Evolutionary conservation across 1,140 invertebrate species (phyloP).

Genomic region (Drosophila pachea): DNA sequence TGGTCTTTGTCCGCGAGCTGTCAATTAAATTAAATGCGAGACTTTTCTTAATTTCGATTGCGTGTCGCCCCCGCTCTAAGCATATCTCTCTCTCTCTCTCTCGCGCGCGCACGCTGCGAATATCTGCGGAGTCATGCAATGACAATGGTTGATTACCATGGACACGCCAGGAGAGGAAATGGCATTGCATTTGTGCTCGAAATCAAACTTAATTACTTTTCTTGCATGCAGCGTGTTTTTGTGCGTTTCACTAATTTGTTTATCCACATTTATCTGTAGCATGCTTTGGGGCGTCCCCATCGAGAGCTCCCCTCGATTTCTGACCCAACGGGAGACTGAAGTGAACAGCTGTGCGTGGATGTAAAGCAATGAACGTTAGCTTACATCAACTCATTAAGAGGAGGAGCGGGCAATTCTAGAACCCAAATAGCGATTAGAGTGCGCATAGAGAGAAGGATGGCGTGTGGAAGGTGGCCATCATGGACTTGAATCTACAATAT

Average conservation of each 20-base stretch:
- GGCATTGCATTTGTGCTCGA: constrained; percentile 38
- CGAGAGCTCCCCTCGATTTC: neutral
- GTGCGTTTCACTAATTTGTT: constrained; percentile 38
- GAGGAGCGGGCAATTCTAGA: no score
- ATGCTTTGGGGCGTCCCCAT: constrained; percentile 59
- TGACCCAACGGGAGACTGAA: no score
- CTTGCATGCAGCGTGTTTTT: constrained; percentile 63
- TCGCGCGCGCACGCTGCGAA: neutral
- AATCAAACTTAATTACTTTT: constrained; percentile 74
- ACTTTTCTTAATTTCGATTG: constrained; percentile 72
- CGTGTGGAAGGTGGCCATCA: no score
- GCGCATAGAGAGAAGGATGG: no score
- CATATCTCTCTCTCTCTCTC: no score
- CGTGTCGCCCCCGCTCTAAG: constrained; percentile 29
- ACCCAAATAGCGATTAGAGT: no score
- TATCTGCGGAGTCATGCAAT: constrained; percentile 66
- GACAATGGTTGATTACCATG: constrained; percentile 69
- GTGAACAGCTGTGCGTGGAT: no score
- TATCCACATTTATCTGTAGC: constrained; percentile 37
- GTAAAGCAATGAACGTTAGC: no score
- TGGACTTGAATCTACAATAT: no score
- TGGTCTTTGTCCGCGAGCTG: constrained; percentile 55
- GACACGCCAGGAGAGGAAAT: constrained; percentile 49
- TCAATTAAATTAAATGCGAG: constrained; percentile 75
- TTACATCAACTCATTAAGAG: no score